Base-by-base conservation (phyloP, 2,797 vertebrate genomes). In the Gouania willdenowi region DNA sequence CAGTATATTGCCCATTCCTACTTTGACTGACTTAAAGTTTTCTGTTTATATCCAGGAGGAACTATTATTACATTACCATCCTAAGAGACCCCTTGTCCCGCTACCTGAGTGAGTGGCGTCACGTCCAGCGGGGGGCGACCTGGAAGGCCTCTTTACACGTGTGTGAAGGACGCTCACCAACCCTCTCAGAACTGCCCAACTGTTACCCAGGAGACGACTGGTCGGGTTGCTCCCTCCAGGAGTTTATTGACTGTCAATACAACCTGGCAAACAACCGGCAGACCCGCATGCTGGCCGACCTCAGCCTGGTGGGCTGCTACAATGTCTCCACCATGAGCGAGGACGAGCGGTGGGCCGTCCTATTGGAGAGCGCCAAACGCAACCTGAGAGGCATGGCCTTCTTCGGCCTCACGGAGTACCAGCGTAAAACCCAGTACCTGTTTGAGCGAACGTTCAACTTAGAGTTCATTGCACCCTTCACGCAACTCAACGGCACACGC, bases 21-120 rank as follows among this genome's bases (percentile, higher is more conserved):
- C 25, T 5, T 51, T 24, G n/a, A 1, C n/a, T 19, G 18, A 4
- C 2, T 3, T 7, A 12, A 29, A 47, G 3, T 24, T 26, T 5
- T 20, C 55, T 18, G 38, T 44, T 7, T 68, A 20, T 53, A 32
- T 53, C 31, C 59, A 78, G 48, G 13, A 93, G 94, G 82, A 95
- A 97, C 68, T 98, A 94, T 79, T 94, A 98, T 80, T 98, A 98
- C 28, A 98, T 98, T 60, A 98, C 96, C 29, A 97, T 98, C 67
- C 82, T 98, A 64, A 89, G 96, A 57, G 94, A 98, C 72, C 96
- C 95, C 0, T 93, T 98, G 10, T 97, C 93, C 10, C 91, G 96
- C 1, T 98, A 94, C 80, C 74, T 98, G 67, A 98, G 96, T 0
- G 95, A 98, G 60, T 98, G 95, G 96, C 89, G 95, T 22, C 95